These are phyloP conservation scores for Aporophyla nigra DNA, from an alignment of 2,888 invertebrate species.

Conservation along the genomic window DNA sequence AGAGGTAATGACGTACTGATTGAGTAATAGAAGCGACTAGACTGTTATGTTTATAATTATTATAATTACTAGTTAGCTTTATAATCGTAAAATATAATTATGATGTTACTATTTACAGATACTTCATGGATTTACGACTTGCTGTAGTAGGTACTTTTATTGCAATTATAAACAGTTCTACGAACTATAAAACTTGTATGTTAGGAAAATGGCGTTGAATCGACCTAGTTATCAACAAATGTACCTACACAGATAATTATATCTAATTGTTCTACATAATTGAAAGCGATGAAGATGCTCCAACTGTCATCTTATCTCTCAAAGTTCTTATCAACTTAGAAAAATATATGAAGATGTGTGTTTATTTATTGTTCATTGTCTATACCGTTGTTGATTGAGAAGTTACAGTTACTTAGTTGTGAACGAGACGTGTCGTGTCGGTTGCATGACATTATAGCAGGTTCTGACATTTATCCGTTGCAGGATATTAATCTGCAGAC, in stretches of 20 bases:
- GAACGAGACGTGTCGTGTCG: constrained; percentile 57
- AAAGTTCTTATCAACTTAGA: constrained; percentile 45
- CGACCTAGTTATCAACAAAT: constrained; percentile 40
- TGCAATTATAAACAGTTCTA: constrained; percentile 45
- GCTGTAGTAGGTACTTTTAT: constrained; percentile 52
- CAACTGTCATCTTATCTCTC: constrained; percentile 37
- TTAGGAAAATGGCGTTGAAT: constrained; percentile 28
- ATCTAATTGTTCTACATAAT: constrained; percentile 45
- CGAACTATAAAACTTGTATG: constrained; percentile 46
- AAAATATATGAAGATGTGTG: constrained; percentile 36
- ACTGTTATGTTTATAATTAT: constrained; percentile 42
- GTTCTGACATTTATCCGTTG: constrained; percentile 63
- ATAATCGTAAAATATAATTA: constrained; percentile 55
- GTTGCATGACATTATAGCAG: constrained; percentile 58
- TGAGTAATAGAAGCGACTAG: constrained; percentile 34
- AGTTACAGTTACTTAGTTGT: constrained; percentile 52
- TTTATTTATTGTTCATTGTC: constrained; percentile 45
- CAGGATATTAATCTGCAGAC: constrained; percentile 74
- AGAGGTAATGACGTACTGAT: neutral
- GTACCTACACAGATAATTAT: constrained; percentile 26
- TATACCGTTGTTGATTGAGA: constrained; percentile 61
- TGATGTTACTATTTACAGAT: constrained; percentile 48
- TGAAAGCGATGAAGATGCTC: constrained; percentile 32
- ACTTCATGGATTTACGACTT: constrained; percentile 44
- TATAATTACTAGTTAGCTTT: constrained; percentile 37